Evolutionary conservation across 1,140 invertebrate genomes (phyloP).

Genomic region (Caenorhabditis elegans): DNA sequence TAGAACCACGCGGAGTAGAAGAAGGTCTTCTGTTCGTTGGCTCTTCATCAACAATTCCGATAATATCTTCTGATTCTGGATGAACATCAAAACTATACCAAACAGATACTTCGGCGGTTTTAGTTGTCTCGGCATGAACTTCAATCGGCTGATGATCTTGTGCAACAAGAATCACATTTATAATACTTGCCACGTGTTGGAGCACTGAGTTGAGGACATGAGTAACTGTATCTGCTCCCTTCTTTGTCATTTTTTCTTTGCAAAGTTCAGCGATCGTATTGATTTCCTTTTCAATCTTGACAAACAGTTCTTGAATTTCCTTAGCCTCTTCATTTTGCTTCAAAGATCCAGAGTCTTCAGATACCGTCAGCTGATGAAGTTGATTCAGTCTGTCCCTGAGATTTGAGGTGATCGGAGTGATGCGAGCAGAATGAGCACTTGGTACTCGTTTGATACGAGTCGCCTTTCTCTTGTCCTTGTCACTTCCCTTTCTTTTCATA

Average conservation of each 20-base stretch:
- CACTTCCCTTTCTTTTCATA: not conserved
- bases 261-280: slow-evolving; percentile 59
- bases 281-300: slow-evolving; percentile 58
- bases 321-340: slow-evolving; percentile 2
- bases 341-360: not conserved
- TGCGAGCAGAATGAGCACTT: slow-evolving; percentile 45
- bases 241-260: slow-evolving; percentile 42
- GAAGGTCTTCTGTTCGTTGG: not conserved
- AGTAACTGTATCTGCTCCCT: slow-evolving; percentile 56
- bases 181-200: slow-evolving; percentile 49
- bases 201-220: slow-evolving; percentile 54
- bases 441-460: slow-evolving; percentile 24
- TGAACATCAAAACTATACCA: not conserved
- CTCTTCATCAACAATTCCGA: slow-evolving; percentile 2
- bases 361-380: not conserved
- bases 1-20: not conserved
- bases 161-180: slow-evolving; percentile 43
- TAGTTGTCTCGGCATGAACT: not conserved
- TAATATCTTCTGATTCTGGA: slow-evolving; percentile 17
- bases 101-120: not conserved
- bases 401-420: slow-evolving; percentile 61
- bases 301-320: slow-evolving; percentile 53
- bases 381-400: slow-evolving; percentile 55
- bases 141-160: slow-evolving; percentile 19
- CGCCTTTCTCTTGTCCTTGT: not conserved